A percentile compares a stretch with the other conserved stretches of the same genome.
Evolutionary conservation across 2,113 vertebrate species (phyloP).

Genomic region (Larimichthys polyactis): DNA sequence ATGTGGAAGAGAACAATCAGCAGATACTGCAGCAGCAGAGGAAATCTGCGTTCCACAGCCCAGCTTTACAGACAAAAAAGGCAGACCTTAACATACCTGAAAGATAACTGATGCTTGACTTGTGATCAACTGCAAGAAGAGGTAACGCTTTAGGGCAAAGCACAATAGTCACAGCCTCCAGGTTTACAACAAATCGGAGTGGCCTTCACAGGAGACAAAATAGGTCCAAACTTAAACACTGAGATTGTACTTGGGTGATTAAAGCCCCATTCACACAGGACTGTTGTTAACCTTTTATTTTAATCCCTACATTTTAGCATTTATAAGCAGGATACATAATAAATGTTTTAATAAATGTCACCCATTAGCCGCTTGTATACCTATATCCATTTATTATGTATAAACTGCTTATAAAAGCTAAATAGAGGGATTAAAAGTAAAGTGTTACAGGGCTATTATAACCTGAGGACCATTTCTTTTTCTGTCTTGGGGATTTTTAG

Average conservation of each 20-base stretch:
- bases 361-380: too few species aligned
- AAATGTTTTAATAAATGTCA: too few species aligned
- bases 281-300: not conserved
- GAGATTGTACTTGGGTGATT: not conserved
- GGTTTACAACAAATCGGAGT: conserved; percentile 45
- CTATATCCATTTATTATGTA: not conserved
- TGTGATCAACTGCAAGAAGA: conserved; percentile 84
- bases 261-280: not conserved
- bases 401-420: not conserved
- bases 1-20: conserved; percentile 64
- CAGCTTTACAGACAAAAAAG: conserved; percentile 60
- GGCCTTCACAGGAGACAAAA: conserved; percentile 53
- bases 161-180: conserved; percentile 62
- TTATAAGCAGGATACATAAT: not conserved
- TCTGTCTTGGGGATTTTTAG: not conserved
- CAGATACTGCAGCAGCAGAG: conserved; percentile 49
- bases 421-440: too few species aligned
- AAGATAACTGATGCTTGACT: conserved; percentile 77
- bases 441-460: not conserved
- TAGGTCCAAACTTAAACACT: conserved; percentile 35
- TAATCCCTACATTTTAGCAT: not conserved
- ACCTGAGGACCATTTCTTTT: not conserved
- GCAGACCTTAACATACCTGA: conserved; percentile 82
- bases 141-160: conserved; percentile 78
- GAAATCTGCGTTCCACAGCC: conserved; percentile 58